Percentiles rank a stretch among this genome's conserved stretches.
Conservation (phyloP, 2,113 vertebrate species). For the Chascanopsetta lugubris region DNA sequence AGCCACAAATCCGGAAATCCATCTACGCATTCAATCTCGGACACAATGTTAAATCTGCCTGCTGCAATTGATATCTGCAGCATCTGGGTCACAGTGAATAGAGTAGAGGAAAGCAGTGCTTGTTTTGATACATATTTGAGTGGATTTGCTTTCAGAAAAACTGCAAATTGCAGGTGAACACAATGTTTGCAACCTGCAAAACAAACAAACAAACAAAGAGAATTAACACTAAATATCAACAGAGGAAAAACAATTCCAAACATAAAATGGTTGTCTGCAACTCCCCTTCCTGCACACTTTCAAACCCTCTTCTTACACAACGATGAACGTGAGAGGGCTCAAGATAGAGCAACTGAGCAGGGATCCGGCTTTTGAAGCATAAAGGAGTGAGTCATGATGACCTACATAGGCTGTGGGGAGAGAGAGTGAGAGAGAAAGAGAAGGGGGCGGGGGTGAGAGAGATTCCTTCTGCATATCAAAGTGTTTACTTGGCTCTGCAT, state of each 20-base stretch:
- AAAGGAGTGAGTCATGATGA: constrained; percentile 83
- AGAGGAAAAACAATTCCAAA: constrained; percentile 15
- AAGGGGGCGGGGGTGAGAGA: constrained; percentile 54
- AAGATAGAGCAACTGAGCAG: constrained; percentile 72
- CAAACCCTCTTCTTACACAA: constrained; percentile 67
- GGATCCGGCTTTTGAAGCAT: constrained; percentile 79
- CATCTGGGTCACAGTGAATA: constrained; percentile 67
- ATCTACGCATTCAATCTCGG: neutral
- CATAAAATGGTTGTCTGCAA: constrained; percentile 37
- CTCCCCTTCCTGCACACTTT: constrained; percentile 19
- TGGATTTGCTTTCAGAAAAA: neutral
- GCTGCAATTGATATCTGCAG: constrained; percentile 63
- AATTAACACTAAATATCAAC: neutral
- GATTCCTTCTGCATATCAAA: constrained; percentile 81
- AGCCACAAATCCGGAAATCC: constrained; percentile 29
- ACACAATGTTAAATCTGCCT: constrained; percentile 64
- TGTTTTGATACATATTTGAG: neutral
- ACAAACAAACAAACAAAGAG: neutral
- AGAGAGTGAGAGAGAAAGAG: constrained; percentile 52
- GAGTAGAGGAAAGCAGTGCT: constrained; percentile 5
- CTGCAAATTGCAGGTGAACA: neutral
- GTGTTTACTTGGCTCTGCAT: constrained; percentile 79
- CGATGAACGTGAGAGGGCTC: constrained; percentile 70
- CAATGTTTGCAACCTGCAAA: neutral
- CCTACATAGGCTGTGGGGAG: constrained; percentile 80